phyloP scores from a whole-genome alignment of 2,113 vertebrate species.

The Chaetorhynchus papuensis region DNA sequence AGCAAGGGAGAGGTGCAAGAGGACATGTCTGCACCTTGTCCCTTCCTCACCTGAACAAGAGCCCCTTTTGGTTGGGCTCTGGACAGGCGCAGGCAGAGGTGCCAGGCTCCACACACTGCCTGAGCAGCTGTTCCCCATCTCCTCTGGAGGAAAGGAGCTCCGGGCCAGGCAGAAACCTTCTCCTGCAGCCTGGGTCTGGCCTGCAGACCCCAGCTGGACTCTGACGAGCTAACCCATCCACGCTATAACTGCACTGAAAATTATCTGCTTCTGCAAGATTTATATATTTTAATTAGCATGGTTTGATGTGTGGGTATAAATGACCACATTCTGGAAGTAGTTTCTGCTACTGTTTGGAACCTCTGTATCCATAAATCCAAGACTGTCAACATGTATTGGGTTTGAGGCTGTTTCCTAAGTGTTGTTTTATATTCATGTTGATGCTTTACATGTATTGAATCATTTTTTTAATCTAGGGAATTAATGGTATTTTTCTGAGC shows the following conservation, averaged over 20 bases:
- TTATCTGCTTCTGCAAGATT: neutral
- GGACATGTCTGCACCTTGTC: neutral
- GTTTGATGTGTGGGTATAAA: neutral
- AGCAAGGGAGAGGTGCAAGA: neutral
- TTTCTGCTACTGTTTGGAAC: neutral
- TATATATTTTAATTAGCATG: neutral
- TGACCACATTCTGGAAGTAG: neutral
- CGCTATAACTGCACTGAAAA: neutral
- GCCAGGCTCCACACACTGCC: rapidly evolving
- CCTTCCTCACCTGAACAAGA: neutral
- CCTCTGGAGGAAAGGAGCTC: neutral
- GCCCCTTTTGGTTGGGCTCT: neutral
- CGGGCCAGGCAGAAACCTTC: neutral
- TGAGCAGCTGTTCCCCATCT: neutral
- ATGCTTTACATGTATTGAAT: neutral
- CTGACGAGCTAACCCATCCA: neutral
- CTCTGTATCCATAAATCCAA: neutral
- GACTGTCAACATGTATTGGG: neutral
- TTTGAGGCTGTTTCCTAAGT: neutral
- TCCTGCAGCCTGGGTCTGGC: neutral
- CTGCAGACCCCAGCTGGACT: neutral
- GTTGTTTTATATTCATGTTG: neutral
- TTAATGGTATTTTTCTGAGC: neutral
- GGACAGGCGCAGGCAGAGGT: neutral
- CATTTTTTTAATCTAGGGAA: neutral